phyloP scores from a whole-genome alignment of 2,888 invertebrate genomes.

The Hyppa rectilinea region DNA sequence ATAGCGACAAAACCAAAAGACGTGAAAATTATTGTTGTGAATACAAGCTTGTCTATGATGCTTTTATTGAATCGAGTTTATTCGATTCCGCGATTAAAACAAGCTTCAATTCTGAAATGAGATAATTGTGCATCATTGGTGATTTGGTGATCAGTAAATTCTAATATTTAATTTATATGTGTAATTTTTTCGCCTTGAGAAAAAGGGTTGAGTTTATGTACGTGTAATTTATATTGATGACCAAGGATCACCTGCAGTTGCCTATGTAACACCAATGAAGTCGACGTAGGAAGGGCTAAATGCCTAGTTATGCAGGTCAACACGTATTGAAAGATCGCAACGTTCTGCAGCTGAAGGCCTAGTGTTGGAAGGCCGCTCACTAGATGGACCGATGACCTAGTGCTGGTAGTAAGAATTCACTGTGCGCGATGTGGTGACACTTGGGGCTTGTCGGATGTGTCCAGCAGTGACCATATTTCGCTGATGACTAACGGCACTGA shows the following conservation, averaged over 20 bases:
- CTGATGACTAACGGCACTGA: neutral
- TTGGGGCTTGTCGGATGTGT: neutral
- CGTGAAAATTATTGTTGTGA: slow-evolving; percentile 64
- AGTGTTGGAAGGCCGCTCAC: too few species aligned
- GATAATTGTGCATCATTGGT: too few species aligned
- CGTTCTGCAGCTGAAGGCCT: too few species aligned
- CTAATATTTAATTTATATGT: neutral
- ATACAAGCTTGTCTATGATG: slow-evolving; percentile 65
- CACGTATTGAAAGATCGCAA: neutral
- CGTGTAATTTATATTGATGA: neutral
- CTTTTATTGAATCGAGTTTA: slow-evolving; percentile 30
- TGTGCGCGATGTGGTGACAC: neutral
- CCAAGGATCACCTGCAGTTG: neutral
- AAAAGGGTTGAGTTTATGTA: neutral
- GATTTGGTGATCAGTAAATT: neutral
- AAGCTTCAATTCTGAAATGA: neutral
- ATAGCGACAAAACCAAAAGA: slow-evolving; percentile 50
- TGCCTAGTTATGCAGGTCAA: neutral
- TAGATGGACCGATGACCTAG: too few species aligned
- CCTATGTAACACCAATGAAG: neutral
- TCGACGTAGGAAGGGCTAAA: neutral
- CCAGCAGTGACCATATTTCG: neutral
- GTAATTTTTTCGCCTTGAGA: neutral
- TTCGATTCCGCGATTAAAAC: slow-evolving; percentile 32
- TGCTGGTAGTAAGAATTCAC: too few species aligned